phyloP scores from a whole-genome alignment of 2,113 vertebrate species.

The Oryzias javanicus region DNA sequence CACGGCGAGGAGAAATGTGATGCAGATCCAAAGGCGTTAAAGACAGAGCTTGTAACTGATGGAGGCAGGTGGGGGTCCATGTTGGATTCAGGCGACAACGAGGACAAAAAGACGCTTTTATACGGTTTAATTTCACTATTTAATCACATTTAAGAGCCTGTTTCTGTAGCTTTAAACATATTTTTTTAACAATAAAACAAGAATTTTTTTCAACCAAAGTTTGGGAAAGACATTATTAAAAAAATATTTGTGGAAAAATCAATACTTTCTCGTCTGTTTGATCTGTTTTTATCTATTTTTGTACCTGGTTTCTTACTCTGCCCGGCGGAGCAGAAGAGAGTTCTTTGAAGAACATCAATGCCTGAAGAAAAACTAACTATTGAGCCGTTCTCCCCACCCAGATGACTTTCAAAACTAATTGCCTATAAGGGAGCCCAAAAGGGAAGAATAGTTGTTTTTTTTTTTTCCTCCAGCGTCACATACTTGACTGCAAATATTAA shows the following conservation, averaged over 20 bases:
- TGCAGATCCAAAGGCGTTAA: conserved; percentile 7
- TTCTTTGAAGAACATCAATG: conserved; percentile 47
- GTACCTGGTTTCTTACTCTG: conserved; percentile 22
- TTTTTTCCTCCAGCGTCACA: conserved; percentile 11
- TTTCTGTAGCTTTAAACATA: no score
- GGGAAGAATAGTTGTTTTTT: conserved; percentile 33
- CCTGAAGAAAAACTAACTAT: conserved; percentile 52
- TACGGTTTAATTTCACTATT: no score
- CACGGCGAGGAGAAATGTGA: conserved; percentile 3
- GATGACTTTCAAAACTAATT: conserved; percentile 60
- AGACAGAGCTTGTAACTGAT: neutral
- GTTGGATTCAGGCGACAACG: no score
- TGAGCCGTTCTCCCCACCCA: conserved; percentile 9
- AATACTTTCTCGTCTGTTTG: neutral
- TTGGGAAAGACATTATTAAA: no score
- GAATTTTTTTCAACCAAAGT: no score
- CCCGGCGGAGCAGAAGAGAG: conserved; percentile 15
- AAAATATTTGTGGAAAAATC: neutral
- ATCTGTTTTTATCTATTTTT: conserved; percentile 52
- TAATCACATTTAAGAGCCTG: no score
- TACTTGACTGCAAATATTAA: conserved; percentile 19
- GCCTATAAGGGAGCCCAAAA: conserved; percentile 45
- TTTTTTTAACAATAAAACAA: no score
- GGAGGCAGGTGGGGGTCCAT: no score
- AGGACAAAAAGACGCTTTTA: no score